Evolutionary conservation across 2,797 vertebrate genomes (phyloP).

Genomic region (Poeciliopsis presidionis): DNA sequence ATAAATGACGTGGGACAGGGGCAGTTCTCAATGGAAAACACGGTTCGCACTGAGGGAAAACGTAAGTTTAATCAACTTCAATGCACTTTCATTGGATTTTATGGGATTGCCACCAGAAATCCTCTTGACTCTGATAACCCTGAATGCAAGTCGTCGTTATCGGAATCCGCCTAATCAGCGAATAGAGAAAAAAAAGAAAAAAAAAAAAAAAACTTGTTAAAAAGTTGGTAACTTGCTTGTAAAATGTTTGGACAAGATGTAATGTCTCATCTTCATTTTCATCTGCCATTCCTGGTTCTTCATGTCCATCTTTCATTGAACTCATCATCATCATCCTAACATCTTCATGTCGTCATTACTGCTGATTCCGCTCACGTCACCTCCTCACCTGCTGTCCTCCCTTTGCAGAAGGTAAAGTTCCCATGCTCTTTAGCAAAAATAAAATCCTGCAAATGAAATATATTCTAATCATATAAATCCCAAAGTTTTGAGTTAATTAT

Average conservation of each 20-base stretch:
- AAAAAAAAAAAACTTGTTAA: background rate
- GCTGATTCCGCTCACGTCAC: slow-evolving; percentile 46
- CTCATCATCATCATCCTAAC: slow-evolving; percentile 37
- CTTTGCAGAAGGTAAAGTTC: slow-evolving; percentile 73
- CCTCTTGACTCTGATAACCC: background rate
- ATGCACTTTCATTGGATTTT: background rate
- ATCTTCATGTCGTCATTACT: slow-evolving; percentile 44
- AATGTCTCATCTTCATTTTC: slow-evolving; percentile 14
- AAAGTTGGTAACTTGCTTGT: background rate
- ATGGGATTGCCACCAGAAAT: background rate
- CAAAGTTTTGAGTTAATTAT: background rate
- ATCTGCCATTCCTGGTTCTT: slow-evolving; percentile 35
- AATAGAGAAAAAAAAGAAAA: background rate
- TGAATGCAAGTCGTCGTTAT: background rate
- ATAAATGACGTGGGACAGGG: slow-evolving; percentile 72
- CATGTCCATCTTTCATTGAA: slow-evolving; percentile 36
- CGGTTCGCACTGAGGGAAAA: slow-evolving; percentile 65
- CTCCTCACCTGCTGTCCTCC: slow-evolving; percentile 41
- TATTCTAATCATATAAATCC: background rate
- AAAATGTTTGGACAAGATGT: background rate
- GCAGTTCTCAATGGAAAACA: slow-evolving; percentile 60
- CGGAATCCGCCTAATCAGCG: background rate
- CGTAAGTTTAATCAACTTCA: slow-evolving; percentile 64
- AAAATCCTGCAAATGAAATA: background rate
- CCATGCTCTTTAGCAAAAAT: slow-evolving; percentile 9